Base-by-base conservation (phyloP, 2,888 invertebrate genomes). In the Cosmia trapezina region DNA sequence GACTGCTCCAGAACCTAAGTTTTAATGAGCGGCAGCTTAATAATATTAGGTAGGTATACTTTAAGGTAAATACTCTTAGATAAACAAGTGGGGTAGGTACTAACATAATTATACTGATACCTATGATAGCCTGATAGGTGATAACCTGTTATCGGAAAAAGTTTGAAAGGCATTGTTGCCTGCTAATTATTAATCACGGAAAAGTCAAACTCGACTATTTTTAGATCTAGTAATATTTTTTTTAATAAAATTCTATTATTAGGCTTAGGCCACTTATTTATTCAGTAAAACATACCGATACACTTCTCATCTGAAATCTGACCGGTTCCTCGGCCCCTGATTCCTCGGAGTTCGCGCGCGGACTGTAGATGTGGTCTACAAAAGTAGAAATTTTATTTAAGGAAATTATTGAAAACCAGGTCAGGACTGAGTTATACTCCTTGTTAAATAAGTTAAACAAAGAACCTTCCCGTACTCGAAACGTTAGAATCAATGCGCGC, bases 181-280 rank as follows among this genome's bases (percentile, higher is more conserved):
- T 49, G 12, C 6, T 73, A 59, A 59, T 54, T 45, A 71, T 49
- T 33, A 49, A 41, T 73, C 17, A 41, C 0, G 28, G 5, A n/a
- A 56, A 47, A 70, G 17, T 7, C 17, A 37, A 1, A 12, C 14
- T 45, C 2, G 9, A 11, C 2, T 12, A 72, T 70, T 41, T 37
- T 17, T n/a, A 54, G 22, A 45, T 19, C 0, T 6, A 14, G 43
- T 28, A 9, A 9, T n/a, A 37, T 5, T 11, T 33, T 37, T 17
- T 11, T 7, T 28, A 33, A 33, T 28, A 41, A 28, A 6, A 12
- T 22, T 8, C 19, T 65, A 12, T 22, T 61, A 17, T 8, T 17
- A 22, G 17, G 28, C 14, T 28, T 4, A 28, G 8, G 12, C 19
- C 22, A 28, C 9, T 14, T 61, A 62, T 19, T 65, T 63, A 4